Base-by-base conservation (phyloP, 2,113 vertebrate genomes). In the Lycocorax pyrrhopterus region DNA sequence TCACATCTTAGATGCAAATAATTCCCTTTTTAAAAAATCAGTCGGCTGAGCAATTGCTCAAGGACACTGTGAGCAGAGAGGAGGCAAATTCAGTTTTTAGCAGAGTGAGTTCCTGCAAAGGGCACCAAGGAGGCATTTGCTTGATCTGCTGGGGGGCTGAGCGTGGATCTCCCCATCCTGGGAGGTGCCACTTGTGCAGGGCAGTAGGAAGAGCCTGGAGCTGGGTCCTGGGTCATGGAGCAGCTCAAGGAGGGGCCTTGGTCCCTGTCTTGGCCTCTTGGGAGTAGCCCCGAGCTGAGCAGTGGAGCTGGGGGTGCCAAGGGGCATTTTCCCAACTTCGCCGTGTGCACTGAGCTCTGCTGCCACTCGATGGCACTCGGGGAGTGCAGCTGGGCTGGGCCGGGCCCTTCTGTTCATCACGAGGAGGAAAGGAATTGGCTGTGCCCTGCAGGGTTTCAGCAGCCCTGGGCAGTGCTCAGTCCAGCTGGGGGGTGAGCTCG, bases 331-430 rank as follows among this genome's bases (percentile, higher is more conserved):
- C 23, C 66, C 27, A 39, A 22, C 20, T 35, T 52, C 20, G n/a
- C 0, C 2, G 0, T 10, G 56, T 87, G 92, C 77, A 29, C 89
- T 59, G 84, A 82, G 87, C 58, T 2, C 87, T 78, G 89, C 75
- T 91, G 95, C 92, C 76, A 0, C 93, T 96, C 89, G 21, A 29
- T 92, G 93, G 83, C 96, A 84, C 84, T 75, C 13, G 11, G 32
- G 87, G n/a, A 21, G 53, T 76, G 91, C 53, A 63, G 60, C 91
- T 55, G 35, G 49, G 69, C 44, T 43, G 79, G 80, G 32, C 80
- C 14, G 41, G 41, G 41, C 90, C 49, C 23, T 26, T 49, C 13
- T 49, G 49, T 26, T 49, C 49, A 14, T 49, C 49, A 49, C 25
- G 13, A 49, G 49, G 18, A 32, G 35, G 12, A 20, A 8, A 14